Base-by-base conservation (phyloP, 1,140 invertebrate genomes). In the Hyposmocoma kahamanoa region DNA sequence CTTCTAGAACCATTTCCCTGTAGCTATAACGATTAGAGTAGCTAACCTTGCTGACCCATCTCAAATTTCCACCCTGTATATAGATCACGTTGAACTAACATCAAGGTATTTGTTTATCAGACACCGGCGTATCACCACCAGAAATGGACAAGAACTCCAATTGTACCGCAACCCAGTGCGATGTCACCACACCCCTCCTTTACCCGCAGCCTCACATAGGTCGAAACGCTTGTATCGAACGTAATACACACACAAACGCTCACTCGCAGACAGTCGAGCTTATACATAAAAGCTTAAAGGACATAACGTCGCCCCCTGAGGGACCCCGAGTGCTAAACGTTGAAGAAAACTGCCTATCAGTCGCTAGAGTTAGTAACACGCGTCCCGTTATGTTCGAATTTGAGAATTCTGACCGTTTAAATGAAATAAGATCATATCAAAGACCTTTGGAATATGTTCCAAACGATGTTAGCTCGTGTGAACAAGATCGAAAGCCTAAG, bases 161-260 rank as follows among this genome's bases (percentile, higher is more conserved):
- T 53, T 76, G 73, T 38, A 74, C 64, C 0, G 28, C 49, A 0
- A 26, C 43, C 0, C 68, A 67, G 19, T 67, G 70, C 62, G 79
- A 83, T 62, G 72, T 75, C 44, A 71, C 68, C 11, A 76, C 78
- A 0, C 79, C 78, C 11, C 69, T 83, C 0, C 53, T 82, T 0
- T 83, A 75, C 60, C 61, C 95, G 20, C 94, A 95, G 60, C 94
- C 94, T 1, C 92, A 96, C 76, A 95, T 97, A 72, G 96, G 95
- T 2, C 86, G 95, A 9, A 97, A 98, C 88, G 94, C 95, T 0
- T 97, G 94, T 59, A 89, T 95, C 63, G 95, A 97, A 71, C 87
- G 96, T 1, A 98, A 98, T 85, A 87, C 95, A 6, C 90, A 93
- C 62, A 88, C 87, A 18, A 86, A 66, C 50, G 67, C 62, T 42